Evolutionary conservation across 1,140 invertebrate species (phyloP).

Genomic region (Metopolophium dirhodum): DNA sequence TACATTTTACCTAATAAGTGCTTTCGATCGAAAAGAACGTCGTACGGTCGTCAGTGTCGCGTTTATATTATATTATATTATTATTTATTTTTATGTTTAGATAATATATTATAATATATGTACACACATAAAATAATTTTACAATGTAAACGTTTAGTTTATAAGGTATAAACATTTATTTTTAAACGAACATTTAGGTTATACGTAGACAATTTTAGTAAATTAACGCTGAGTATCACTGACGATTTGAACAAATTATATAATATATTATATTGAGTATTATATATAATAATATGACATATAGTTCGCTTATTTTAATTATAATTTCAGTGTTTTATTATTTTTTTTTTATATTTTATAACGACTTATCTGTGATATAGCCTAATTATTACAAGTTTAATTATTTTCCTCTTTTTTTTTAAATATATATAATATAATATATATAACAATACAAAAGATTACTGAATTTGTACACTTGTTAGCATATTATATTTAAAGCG

Average conservation of each 20-base stretch:
- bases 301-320: background rate
- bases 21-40: background rate
- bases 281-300: background rate
- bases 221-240: background rate
- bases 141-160: background rate
- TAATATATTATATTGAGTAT: background rate
- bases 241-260: conserved; percentile 22
- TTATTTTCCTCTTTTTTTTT: conserved; percentile 17
- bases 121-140: background rate
- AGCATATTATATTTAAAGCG: conserved; percentile 32
- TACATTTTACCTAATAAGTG: background rate
- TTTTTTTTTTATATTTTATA: conserved; percentile 34
- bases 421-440: background rate
- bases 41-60: background rate
- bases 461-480: conserved; percentile 21
- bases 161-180: background rate
- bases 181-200: background rate
- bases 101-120: background rate
- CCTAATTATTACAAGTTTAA: conserved; percentile 10
- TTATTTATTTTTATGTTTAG: background rate
- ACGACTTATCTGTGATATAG: conserved; percentile 46
- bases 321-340: conserved; percentile 9
- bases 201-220: conserved; percentile 8
- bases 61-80: background rate
- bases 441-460: background rate